Base-by-base conservation (phyloP, 2,888 invertebrate species). In the Drosophila neoperkinsi region DNA sequence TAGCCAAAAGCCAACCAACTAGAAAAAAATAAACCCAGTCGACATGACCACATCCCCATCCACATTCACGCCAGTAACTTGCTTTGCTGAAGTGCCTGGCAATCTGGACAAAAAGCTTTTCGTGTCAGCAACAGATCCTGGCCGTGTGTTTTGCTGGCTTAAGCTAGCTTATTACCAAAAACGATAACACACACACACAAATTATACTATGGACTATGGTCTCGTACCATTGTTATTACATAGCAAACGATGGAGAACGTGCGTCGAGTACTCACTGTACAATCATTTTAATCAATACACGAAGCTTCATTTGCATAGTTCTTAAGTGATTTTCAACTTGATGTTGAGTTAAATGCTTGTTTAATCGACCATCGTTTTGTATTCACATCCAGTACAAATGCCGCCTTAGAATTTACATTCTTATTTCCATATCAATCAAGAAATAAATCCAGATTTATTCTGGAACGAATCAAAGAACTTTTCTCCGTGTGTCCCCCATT, bases 41-140 rank as follows among this genome's bases (percentile, higher is more conserved):
- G 38, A 43, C 31, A 21, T 10, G 38, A 21, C 18, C 9, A n/a
- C 21, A n/a, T 6, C 2, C 21, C 16, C 58, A 21, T 18, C 31
- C 46, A 11, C 18, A 11, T 13, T 16, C 43, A 13, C 3, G 3
- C 43, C 11, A 18, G 38, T 21, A 21, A 21, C 4, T 4, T n/a
- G 25, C 34, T 18, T 55, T 50, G 64, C 49, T 58, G 46, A 68
- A 71, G 78, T 81, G 72, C 68, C 60, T 58, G 77, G 77, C 72
- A 79, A 79, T 79, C 79, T 79, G 79, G 52, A 77, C 77, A 79
- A 81, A 78, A 79, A 79, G 79, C 81, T 79, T 81, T 79, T 77
- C 78, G 79, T 79, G 79, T 79, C 79, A 77, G 72, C 68, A 77
- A 69, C 79, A 79, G 79, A 79, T 79, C 81, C 79, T 79, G 81